phyloP scores from a whole-genome alignment of 2,113 vertebrate genomes.

The Scophthalmus maximus region DNA sequence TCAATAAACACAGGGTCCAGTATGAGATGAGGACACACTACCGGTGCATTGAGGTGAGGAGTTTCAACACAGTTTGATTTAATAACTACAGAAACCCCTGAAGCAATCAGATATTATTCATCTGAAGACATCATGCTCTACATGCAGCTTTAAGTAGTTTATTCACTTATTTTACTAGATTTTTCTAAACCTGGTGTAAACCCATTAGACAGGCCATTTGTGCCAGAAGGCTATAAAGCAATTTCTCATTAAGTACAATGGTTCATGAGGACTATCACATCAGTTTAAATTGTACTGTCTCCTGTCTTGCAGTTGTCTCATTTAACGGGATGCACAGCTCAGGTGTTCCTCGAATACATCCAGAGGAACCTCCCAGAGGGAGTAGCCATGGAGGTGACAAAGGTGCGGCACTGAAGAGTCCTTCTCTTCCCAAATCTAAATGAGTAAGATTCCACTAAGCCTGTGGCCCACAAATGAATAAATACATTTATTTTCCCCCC shows the following conservation, averaged over 20 bases:
- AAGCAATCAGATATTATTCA: neutral
- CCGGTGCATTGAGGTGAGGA: slow-evolving; percentile 87
- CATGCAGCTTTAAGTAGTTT: neutral
- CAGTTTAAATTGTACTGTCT: neutral
- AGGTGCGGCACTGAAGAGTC: slow-evolving; percentile 79
- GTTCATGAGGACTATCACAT: neutral
- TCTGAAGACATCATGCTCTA: neutral
- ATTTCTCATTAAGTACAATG: neutral
- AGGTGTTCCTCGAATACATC: slow-evolving; percentile 94
- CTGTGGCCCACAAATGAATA: neutral
- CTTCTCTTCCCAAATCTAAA: neutral
- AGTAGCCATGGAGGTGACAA: slow-evolving; percentile 94
- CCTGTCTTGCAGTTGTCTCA: slow-evolving; percentile 82
- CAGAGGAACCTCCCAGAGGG: slow-evolving; percentile 97
- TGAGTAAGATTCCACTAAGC: neutral
- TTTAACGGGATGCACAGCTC: slow-evolving; percentile 90
- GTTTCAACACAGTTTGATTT: neutral
- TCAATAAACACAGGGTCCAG: slow-evolving; percentile 97
- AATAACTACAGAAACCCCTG: neutral
- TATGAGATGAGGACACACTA: slow-evolving; percentile 98
- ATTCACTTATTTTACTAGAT: too few species aligned
- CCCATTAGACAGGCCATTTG: neutral
- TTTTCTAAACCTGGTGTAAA: neutral
- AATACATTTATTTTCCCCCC: neutral
- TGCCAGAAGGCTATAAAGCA: neutral